phyloP scores from a whole-genome alignment of 2,113 vertebrate genomes.

The Nasalis larvatus region DNA sequence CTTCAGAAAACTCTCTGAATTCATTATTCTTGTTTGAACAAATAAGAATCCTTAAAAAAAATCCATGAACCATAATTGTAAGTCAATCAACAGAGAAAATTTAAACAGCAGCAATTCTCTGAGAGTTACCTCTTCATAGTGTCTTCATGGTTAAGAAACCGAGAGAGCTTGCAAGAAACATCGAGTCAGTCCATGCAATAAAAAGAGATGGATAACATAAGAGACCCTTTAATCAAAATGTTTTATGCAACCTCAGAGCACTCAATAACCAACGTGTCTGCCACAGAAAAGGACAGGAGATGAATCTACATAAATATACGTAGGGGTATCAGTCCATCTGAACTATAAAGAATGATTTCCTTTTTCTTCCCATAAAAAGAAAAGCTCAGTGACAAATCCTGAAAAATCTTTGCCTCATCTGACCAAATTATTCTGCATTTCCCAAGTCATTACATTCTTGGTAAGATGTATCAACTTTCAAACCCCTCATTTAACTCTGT shows the following conservation, averaged over 20 bases:
- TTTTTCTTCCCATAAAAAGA: background rate
- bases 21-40: background rate
- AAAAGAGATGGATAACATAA: conserved; percentile 6
- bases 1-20: background rate
- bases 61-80: background rate
- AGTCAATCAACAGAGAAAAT: conserved; percentile 40
- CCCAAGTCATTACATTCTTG: conserved; percentile 4
- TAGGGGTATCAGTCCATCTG: background rate
- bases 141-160: background rate
- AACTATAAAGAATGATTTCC: background rate
- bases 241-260: background rate
- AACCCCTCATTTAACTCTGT: background rate
- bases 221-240: conserved; percentile 11
- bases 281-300: background rate
- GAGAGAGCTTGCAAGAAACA: background rate
- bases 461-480: background rate
- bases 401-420: background rate
- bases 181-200: background rate
- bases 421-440: conserved; percentile 6
- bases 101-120: background rate
- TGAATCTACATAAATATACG: background rate
- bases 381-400: background rate
- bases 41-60: background rate
- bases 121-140: background rate
- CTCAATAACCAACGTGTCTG: background rate